Evolutionary conservation across 2,797 vertebrate species (phyloP).

Genomic region (Artibeus jamaicensis): DNA sequence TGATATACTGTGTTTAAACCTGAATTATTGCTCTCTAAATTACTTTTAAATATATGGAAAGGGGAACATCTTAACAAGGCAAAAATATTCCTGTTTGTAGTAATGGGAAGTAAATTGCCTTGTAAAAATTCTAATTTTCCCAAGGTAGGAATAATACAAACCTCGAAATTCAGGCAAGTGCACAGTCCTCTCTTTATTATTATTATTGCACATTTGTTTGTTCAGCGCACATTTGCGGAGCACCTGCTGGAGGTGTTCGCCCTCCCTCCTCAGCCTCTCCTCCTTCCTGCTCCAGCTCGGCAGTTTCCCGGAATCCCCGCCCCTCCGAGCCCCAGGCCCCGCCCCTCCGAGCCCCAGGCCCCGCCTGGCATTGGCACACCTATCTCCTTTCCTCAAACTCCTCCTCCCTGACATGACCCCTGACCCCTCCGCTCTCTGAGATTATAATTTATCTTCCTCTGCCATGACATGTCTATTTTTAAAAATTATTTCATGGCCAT

Average conservation of each 20-base stretch:
- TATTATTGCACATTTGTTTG: not conserved
- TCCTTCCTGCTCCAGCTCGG: not conserved
- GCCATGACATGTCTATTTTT: not conserved
- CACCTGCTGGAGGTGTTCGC: not conserved
- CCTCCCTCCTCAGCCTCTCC: not conserved
- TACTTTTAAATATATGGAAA: slow-evolving; percentile 31
- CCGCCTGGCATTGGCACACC: not conserved
- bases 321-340: not conserved
- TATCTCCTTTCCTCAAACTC: not conserved
- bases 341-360: not conserved
- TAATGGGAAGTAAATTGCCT: slow-evolving; percentile 35
- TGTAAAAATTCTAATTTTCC: slow-evolving; percentile 46
- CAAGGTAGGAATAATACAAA: slow-evolving; percentile 20
- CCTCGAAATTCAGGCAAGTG: not conserved
- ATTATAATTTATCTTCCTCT: not conserved
- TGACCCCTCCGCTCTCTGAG: not conserved
- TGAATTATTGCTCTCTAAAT: slow-evolving; percentile 42
- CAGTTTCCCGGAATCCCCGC: too few relatives aligned
- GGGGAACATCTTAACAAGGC: not conserved
- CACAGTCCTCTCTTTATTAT: not conserved
- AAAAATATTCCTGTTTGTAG: slow-evolving; percentile 13
- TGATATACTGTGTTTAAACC: slow-evolving; percentile 30
- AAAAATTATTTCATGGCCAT: slow-evolving; percentile 43
- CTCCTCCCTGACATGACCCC: not conserved
- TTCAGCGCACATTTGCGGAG: not conserved